Evolutionary conservation across 2,888 invertebrate species (phyloP), one percentile per base, ranked within the genome.

Genomic region (Microdon myrmicae): DNA sequence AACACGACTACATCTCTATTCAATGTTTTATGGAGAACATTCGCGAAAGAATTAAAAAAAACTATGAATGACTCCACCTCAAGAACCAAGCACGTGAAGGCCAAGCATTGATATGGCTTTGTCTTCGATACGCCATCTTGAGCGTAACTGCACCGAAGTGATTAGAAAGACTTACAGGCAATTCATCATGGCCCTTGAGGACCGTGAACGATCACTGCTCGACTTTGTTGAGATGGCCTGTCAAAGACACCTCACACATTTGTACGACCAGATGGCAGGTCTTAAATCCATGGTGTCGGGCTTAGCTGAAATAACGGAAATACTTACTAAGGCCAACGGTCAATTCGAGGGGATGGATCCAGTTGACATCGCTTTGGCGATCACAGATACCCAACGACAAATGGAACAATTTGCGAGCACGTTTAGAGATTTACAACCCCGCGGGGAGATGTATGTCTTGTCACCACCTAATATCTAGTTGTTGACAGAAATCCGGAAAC

Each of bases 181-280:
- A 68, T 85, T 88, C 69, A 85, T 88, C 56, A 82, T 85, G 37
- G 89, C 90, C 9, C 82, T 94, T 43, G 91, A 93, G 78, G 89
- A 90, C 68, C 84, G 94, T 13, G 91, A 94, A 74, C 84, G 87
- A 35, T 88, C 90, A 71, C 81, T 94, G 14, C 75, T 94, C 32
- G 85, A 85, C 22, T 85, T 86, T 71, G 87, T 94, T 14, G 90
- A 92, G 70, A 87, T 87, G 70, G 82, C 86, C 71, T 83, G 87
- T 12, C 82, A 84, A 68, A 81, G 86, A 31, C 92, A 93, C 76
- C 82, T 87, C 70, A 85, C 85, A 69, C 84, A 87, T 19, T 77
- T 94, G 39, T 84, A 87, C 43, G 84, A 86, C 53, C 90, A 93
- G 76, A 86, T 89, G 81, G 90, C 92, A 48, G 88, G 88, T 0